Conservation (phyloP, 2,797 vertebrate genomes). For the Gymnoscopelus braueri region DNA sequence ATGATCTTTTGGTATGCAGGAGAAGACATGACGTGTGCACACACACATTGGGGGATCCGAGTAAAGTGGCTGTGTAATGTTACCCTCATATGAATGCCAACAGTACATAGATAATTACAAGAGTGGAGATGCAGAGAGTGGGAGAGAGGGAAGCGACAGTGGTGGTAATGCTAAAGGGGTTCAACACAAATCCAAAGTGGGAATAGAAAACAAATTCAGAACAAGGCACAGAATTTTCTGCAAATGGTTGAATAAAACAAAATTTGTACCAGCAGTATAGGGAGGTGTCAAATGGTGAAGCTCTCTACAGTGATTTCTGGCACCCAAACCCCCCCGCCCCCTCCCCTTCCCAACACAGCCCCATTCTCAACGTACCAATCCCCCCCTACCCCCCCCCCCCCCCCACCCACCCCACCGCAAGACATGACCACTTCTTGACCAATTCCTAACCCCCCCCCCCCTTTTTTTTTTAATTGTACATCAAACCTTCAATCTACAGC, state of each 20-base stretch:
- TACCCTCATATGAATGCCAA: conserved; percentile 78
- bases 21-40: conserved; percentile 50
- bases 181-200: conserved; percentile 69
- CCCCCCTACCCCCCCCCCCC: conserved; percentile 26
- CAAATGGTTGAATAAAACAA: conserved; percentile 92
- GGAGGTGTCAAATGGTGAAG: conserved; percentile 94
- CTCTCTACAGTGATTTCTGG: conserved; percentile 91
- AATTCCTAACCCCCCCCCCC: conserved; percentile 32
- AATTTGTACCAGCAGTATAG: conserved; percentile 86
- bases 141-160: conserved; percentile 25
- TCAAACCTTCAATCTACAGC: conserved; percentile 78
- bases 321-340: conserved; percentile 74
- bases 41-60: conserved; percentile 69
- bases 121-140: conserved; percentile 50
- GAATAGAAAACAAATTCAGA: conserved; percentile 84
- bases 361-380: conserved; percentile 43
- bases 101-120: conserved; percentile 65
- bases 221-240: conserved; percentile 99
- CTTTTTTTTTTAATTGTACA: conserved; percentile 61
- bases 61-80: conserved; percentile 70
- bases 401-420: conserved; percentile 22
- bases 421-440: neutral
- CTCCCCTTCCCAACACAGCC: conserved; percentile 10
- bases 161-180: conserved; percentile 61
- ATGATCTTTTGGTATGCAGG: conserved; percentile 70